These are phyloP conservation scores for Olivierus martensii DNA, from an alignment of 1,140 invertebrate species.

Conservation along the genomic window DNA sequence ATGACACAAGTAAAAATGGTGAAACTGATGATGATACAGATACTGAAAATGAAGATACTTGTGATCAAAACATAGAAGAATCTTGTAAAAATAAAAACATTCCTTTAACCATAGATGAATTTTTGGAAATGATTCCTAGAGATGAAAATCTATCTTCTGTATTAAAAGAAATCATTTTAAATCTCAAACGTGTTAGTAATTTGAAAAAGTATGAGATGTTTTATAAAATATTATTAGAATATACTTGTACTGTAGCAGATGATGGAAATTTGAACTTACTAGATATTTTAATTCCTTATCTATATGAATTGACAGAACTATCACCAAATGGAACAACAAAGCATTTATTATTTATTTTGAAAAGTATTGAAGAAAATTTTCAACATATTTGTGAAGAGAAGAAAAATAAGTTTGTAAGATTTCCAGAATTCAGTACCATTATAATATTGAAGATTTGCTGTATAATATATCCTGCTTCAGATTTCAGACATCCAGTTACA, in stretches of 20 bases:
- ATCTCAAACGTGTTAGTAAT: constrained; percentile 49
- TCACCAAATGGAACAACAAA: constrained; percentile 49
- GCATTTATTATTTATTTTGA: constrained; percentile 49
- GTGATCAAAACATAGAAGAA: constrained; percentile 36
- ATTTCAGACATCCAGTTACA: constrained; percentile 70
- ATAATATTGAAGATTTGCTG: constrained; percentile 47
- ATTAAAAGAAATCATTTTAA: not conserved
- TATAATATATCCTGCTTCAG: constrained; percentile 69
- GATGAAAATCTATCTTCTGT: constrained; percentile 14
- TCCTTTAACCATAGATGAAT: constrained; percentile 48
- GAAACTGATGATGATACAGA: constrained; percentile 9
- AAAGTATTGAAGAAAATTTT: constrained; percentile 54
- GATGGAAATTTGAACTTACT: constrained; percentile 28
- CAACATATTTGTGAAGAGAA: constrained; percentile 33
- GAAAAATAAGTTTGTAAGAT: constrained; percentile 30
- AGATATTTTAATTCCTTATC: constrained; percentile 43
- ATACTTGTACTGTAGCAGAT: constrained; percentile 47
- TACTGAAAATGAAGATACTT: constrained; percentile 3
- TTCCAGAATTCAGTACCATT: constrained; percentile 56
- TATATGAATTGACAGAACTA: constrained; percentile 57
- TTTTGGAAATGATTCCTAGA: constrained; percentile 46
- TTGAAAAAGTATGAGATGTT: constrained; percentile 56
- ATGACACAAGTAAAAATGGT: not conserved
- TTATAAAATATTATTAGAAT: constrained; percentile 57
- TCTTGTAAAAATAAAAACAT: constrained; percentile 42